A percentile compares a stretch with the other conserved stretches of the same genome.
phyloP scores from a whole-genome alignment of 2,113 vertebrate genomes.

The Pholis gunnellus region DNA sequence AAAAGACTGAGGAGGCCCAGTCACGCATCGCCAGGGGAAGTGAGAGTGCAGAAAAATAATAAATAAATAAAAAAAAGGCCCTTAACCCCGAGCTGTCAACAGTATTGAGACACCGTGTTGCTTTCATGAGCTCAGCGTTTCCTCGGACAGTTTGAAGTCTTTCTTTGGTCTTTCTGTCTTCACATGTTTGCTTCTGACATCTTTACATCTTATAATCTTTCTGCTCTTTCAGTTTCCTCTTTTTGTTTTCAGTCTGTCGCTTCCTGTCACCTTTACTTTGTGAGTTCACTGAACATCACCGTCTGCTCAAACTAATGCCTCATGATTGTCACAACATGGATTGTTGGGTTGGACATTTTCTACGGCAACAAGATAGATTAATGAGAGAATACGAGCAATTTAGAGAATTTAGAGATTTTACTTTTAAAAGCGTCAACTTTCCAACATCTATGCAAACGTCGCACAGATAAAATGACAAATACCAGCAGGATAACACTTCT shows the following conservation, averaged over 20 bases:
- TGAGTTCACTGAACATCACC: too few relatives aligned
- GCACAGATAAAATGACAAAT: too few relatives aligned
- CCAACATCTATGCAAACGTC: too few relatives aligned
- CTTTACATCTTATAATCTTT: neutral
- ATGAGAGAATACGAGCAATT: neutral
- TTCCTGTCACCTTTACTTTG: neutral
- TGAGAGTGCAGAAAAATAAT: conserved; percentile 59
- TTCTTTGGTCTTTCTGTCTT: conserved; percentile 1
- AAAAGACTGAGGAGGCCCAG: conserved; percentile 66
- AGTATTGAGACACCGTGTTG: conserved; percentile 25
- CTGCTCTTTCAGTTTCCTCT: neutral
- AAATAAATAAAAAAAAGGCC: conserved; percentile 32
- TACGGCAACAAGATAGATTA: too few relatives aligned
- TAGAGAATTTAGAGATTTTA: too few relatives aligned
- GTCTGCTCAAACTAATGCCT: too few relatives aligned
- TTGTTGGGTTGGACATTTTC: too few relatives aligned
- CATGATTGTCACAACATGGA: too few relatives aligned
- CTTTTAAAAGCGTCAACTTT: too few relatives aligned
- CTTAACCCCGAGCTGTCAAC: conserved; percentile 58
- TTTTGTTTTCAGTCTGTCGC: neutral
- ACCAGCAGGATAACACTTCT: too few relatives aligned
- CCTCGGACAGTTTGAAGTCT: conserved; percentile 3
- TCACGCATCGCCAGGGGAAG: conserved; percentile 62
- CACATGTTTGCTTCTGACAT: neutral
- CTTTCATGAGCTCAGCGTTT: conserved; percentile 11